These are phyloP conservation scores for Hippocampus mohnikei DNA, from an alignment of 2,113 vertebrate genomes.

Conservation along the genomic window DNA sequence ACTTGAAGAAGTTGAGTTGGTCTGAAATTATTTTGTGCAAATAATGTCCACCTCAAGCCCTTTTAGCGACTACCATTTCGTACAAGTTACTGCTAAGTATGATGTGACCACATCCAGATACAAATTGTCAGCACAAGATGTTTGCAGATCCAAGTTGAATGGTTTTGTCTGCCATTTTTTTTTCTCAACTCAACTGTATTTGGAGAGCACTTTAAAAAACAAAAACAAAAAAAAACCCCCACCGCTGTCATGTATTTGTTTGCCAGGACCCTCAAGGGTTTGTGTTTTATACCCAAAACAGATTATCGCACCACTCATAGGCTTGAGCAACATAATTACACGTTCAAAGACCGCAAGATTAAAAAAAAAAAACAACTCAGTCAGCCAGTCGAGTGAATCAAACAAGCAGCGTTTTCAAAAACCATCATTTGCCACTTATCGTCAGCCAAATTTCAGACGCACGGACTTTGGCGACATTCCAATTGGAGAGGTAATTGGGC, in stretches of 20 bases:
- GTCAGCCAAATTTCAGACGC: conserved; percentile 21
- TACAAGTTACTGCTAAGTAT: no score
- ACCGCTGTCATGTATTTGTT: background rate
- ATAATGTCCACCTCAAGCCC: no score
- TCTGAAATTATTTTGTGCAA: background rate
- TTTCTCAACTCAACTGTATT: no score
- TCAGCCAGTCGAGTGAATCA: conserved; percentile 5
- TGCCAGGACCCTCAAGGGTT: background rate
- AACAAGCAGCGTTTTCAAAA: conserved; percentile 16
- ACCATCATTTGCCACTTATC: conserved; percentile 16
- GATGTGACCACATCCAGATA: no score
- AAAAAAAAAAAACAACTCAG: conserved; percentile 35
- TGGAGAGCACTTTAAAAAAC: no score
- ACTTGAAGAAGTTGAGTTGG: background rate
- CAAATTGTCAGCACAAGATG: no score
- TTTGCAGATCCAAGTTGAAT: no score
- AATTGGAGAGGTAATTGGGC: conserved; percentile 40
- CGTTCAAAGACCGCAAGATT: conserved; percentile 38
- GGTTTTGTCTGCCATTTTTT: no score
- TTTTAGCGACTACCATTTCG: no score
- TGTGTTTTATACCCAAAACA: background rate
- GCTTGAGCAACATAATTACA: conserved; percentile 41
- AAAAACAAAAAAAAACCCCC: no score
- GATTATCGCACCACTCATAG: conserved; percentile 9
- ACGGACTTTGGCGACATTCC: conserved; percentile 26